phyloP scores from a whole-genome alignment of 2,797 vertebrate species.

The Malacoctenus gilli region DNA sequence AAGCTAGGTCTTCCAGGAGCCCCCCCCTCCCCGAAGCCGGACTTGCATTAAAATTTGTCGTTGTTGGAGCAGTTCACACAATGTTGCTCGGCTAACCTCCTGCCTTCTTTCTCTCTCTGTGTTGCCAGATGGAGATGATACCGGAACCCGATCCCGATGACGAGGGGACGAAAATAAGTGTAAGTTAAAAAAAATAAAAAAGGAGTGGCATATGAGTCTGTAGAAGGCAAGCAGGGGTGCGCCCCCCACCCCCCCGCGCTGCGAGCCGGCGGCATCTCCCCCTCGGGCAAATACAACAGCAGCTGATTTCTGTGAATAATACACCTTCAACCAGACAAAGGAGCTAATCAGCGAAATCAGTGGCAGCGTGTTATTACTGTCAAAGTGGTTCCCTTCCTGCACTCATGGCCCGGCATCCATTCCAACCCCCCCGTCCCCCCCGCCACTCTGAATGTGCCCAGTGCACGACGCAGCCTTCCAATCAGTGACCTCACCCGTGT shows the following conservation, averaged over 20 bases:
- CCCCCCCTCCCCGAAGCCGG: constrained; percentile 8
- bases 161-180: constrained; percentile 96
- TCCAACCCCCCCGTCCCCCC: constrained; percentile 1
- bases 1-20: constrained; percentile 20
- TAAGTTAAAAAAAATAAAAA: too few species aligned
- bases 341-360: constrained; percentile 67
- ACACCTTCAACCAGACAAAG: constrained; percentile 56
- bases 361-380: constrained; percentile 63
- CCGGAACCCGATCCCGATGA: constrained; percentile 88
- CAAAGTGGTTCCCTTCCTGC: constrained; percentile 44
- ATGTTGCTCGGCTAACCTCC: constrained; percentile 29
- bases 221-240: too few species aligned
- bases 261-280: constrained; percentile 14
- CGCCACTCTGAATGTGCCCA: constrained; percentile 9
- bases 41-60: constrained; percentile 15
- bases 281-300: constrained; percentile 52
- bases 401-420: constrained; percentile 20
- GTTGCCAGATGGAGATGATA: constrained; percentile 86
- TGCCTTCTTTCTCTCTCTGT: constrained; percentile 33
- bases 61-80: constrained; percentile 1
- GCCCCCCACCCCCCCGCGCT: background rate
- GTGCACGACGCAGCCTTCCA: constrained; percentile 9
- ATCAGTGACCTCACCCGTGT: background rate
- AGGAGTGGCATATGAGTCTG: background rate
- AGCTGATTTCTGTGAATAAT: constrained; percentile 66